Evolutionary conservation across 2,888 invertebrate genomes (phyloP), one percentile per base, ranked within the genome.

Genomic region (Biston betularia): DNA sequence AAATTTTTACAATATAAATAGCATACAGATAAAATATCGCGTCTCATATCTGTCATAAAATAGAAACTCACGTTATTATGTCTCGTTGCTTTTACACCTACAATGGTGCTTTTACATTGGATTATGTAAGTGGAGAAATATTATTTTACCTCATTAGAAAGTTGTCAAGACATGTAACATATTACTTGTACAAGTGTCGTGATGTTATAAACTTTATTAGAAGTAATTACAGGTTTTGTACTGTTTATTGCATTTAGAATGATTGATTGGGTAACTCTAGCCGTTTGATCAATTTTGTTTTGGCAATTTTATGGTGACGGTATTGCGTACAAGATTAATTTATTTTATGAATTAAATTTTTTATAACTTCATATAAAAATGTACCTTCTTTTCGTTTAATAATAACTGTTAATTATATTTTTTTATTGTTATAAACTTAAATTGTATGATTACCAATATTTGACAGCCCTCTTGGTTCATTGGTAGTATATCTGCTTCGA

Each of bases 91-190:
- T 60, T 62, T 53, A 57, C 50, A 53, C 62, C 45, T 59, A 50
- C 56, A 65, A 56, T 57, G 40, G 53, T 14, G 53, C 57, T 57
- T 66, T 52, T 61, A 58, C 48, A 60, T 58, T 56, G 3, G 12
- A 55, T 70, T 69, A 69, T 65, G 63, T 68, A 69, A 69, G 57
- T 9, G 15, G 24, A 66, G 53, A 61, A 52, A 60, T 57, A 63
- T 53, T 54, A 52, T 68, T 57, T 58, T 44, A 15, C 46, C 53
- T 73, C 64, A 68, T 71, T 73, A 73, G 75, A 74, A 75, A 75
- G 75, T 74, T 64, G 65, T 66, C 40, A 63, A 42, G 56, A 61
- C 71, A 62, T 69, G 52, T 68, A 64, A 62, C 53, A 63, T 40
- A 44, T 67, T 50, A 52, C 54, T 55, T 42, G 56, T 8, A 45